These are phyloP conservation scores for Oscheius sp. DNA, from an alignment of 2,888 invertebrate genomes.

Conservation along the genomic window DNA sequence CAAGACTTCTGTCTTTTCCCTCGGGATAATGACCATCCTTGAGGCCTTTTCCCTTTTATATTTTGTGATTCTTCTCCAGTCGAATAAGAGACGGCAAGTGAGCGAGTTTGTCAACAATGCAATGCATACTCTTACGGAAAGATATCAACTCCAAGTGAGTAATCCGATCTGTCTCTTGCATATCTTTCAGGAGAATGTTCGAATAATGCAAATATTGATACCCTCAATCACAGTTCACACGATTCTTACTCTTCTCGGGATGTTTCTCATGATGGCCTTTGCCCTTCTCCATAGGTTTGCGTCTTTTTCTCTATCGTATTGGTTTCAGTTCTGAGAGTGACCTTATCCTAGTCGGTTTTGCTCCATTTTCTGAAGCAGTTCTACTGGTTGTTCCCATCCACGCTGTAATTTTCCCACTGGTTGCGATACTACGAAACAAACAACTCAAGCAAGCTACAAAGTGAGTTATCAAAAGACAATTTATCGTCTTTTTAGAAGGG, in stretches of 20 bases:
- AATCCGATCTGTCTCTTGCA: background rate
- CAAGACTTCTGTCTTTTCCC: conserved; percentile 51
- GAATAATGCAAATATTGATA: conserved; percentile 56
- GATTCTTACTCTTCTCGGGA: conserved; percentile 47
- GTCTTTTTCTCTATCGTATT: background rate
- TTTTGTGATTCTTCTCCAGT: conserved; percentile 49
- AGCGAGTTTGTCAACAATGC: conserved; percentile 61
- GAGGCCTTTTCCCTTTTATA: conserved; percentile 50
- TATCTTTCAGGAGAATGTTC: conserved; percentile 51
- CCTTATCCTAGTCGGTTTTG: conserved; percentile 40
- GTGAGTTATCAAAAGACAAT: conserved; percentile 31
- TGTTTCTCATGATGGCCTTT: conserved; percentile 51
- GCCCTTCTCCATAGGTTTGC: conserved; percentile 48
- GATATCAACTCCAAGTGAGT: conserved; percentile 55
- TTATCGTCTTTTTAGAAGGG: conserved; percentile 35
- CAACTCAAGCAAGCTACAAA: conserved; percentile 49
- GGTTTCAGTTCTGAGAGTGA: conserved; percentile 42
- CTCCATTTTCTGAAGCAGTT: conserved; percentile 59
- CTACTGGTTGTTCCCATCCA: conserved; percentile 57
- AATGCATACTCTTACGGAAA: conserved; percentile 55
- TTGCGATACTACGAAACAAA: conserved; percentile 51
- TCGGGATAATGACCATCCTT: conserved; percentile 52
- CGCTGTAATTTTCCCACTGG: conserved; percentile 52
- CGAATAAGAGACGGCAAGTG: conserved; percentile 49
- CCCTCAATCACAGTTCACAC: conserved; percentile 58